Percentiles rank a stretch among this genome's conserved stretches.
phyloP scores from a whole-genome alignment of 2,888 invertebrate genomes.

The Epirrhoe alternata region DNA sequence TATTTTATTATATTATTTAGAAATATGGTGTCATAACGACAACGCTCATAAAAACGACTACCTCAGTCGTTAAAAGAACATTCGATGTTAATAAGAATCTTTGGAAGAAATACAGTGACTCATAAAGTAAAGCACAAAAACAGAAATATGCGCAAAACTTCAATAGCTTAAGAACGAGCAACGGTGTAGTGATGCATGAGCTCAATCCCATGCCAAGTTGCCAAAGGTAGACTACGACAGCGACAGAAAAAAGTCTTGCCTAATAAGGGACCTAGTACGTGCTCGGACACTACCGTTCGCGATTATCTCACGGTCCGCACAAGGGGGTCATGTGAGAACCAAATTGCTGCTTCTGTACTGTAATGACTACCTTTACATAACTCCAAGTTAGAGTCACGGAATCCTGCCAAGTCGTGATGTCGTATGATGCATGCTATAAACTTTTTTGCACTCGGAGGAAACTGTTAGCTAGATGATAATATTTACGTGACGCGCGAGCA shows the following conservation, averaged over 20 bases:
- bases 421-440: constrained; percentile 60
- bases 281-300: constrained; percentile 76
- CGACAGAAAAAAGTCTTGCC: constrained; percentile 66
- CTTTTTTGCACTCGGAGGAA: constrained; percentile 54
- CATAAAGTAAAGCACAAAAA: constrained; percentile 9
- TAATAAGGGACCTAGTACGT: constrained; percentile 78
- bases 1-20: not conserved
- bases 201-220: constrained; percentile 61
- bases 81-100: too few species aligned
- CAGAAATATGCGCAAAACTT: constrained; percentile 14
- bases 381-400: constrained; percentile 64
- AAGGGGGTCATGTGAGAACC: constrained; percentile 78
- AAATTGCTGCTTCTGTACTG: constrained; percentile 67
- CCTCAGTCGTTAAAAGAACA: too few species aligned
- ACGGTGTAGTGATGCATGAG: constrained; percentile 59
- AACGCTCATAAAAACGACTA: too few species aligned
- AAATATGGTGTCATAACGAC: too few species aligned
- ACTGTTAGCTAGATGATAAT: constrained; percentile 57
- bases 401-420: constrained; percentile 60
- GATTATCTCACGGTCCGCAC: constrained; percentile 80
- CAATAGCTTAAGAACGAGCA: constrained; percentile 44
- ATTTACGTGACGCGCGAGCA: constrained; percentile 53
- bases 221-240: constrained; percentile 52
- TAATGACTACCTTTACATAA: constrained; percentile 66
- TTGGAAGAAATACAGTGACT: too few species aligned